Base-by-base conservation (phyloP, 2,888 invertebrate genomes). In the Fissipunctia ypsillon region DNA sequence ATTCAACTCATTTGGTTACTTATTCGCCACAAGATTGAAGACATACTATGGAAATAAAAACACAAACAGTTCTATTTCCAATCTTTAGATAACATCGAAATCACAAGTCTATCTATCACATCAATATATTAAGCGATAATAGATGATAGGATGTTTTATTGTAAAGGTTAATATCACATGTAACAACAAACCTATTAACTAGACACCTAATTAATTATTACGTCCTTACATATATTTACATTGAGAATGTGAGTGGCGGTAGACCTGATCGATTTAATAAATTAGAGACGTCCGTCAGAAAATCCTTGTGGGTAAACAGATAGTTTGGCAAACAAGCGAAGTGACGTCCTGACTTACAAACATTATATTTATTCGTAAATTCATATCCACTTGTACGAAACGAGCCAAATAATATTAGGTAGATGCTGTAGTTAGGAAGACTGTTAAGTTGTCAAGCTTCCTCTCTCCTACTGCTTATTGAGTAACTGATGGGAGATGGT, bases 191-290 rank as follows among this genome's bases (percentile, higher is more conserved):
- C 54, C 25, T 67, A 70, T 48, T 65, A 60, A 74, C 52, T 69
- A 77, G 45, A 73, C 35, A 61, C 2, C 52, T 66, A 65, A 80
- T 80, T 80, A 68, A 80, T 80, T 61, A 69, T 35, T 22, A 28
- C 41, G 56, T 80, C 57, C 65, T 73, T 63, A 54, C 3, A 57
- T n/a, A 41, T 61, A 31, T 78, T 56, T 31, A 56, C 54, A 43
- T 45, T 66, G 25, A 60, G 31, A 61, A 73, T 52, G 64, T 80
- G 68, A 83, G 38, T 45, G 57, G 54, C 45, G 54, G 52, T 41
- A 41, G 31, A 68, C 56, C 64, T 68, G 68, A 79, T 59, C 61
- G 65, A 79, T 43, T 28, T 31, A 31, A 56, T 56, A 45, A 69
- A 81, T 67, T 61, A 69, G 3, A 41, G 22, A 31, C 16, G 31